phyloP scores from a whole-genome alignment of 1,140 invertebrate species.

The Phocides pigmalion region DNA sequence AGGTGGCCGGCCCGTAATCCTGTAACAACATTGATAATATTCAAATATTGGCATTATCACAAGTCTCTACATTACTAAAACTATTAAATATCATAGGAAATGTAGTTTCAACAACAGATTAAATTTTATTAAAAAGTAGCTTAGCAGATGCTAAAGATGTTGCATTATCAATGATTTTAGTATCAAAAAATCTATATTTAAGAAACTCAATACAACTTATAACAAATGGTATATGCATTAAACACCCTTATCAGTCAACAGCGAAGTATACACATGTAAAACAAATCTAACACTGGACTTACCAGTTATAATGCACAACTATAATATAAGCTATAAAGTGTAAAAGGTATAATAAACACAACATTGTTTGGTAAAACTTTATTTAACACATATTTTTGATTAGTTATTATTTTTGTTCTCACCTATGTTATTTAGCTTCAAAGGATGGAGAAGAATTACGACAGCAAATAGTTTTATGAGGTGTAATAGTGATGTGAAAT shows the following conservation, averaged over 20 bases:
- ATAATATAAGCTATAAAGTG: constrained; percentile 36
- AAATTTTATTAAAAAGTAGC: too few species aligned
- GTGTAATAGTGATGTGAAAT: neutral
- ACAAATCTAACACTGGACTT: constrained; percentile 27
- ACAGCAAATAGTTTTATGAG: constrained; percentile 6
- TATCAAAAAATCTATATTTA: too few species aligned
- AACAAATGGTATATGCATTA: too few species aligned
- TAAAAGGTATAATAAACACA: constrained; percentile 69
- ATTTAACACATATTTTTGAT: constrained; percentile 41
- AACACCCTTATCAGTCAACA: too few species aligned
- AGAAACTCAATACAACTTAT: too few species aligned
- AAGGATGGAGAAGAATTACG: neutral
- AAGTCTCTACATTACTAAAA: neutral
- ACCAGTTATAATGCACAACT: constrained; percentile 39
- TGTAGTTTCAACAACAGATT: too few species aligned
- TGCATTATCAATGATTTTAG: too few species aligned
- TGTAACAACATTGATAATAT: constrained; percentile 57
- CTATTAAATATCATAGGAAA: too few species aligned
- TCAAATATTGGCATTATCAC: constrained; percentile 15
- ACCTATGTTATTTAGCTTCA: neutral
- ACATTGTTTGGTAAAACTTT: constrained; percentile 53
- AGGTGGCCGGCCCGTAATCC: constrained; percentile 81
- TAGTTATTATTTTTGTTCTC: neutral
- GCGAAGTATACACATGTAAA: constrained; percentile 7
- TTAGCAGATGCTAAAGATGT: too few species aligned